These are phyloP conservation scores for Anastrepha obliqua DNA, from an alignment of 1,140 invertebrate genomes.

Conservation along the genomic window DNA sequence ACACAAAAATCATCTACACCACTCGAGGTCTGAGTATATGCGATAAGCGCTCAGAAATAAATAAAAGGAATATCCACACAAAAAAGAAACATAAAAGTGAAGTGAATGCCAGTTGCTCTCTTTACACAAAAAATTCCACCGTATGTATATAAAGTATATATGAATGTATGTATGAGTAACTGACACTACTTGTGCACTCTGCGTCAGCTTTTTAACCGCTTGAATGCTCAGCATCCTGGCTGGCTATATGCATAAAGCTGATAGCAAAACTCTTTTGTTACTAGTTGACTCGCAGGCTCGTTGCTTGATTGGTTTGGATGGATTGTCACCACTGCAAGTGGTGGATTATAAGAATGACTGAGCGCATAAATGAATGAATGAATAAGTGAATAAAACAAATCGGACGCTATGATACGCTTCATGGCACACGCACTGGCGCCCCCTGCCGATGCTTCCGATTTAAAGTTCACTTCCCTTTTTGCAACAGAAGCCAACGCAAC, in stretches of 20 bases:
- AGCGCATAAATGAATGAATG: not conserved
- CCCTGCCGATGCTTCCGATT: not conserved
- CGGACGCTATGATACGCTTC: not conserved
- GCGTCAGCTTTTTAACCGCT: conserved; percentile 32
- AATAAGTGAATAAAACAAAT: not conserved
- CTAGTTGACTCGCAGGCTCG: not conserved
- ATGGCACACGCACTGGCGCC: not conserved
- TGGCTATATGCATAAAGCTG: not conserved
- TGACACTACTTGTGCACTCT: not conserved
- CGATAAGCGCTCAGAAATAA: conserved; percentile 15
- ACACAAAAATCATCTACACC: not conserved
- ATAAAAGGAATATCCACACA: not conserved
- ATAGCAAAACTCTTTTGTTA: conserved; percentile 2
- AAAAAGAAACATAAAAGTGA: not conserved
- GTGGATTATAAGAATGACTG: not conserved
- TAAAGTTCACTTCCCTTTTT: not conserved
- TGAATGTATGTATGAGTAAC: not conserved
- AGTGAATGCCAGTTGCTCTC: not conserved
- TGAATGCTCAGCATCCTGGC: conserved; percentile 1
- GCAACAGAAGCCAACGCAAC: not conserved
- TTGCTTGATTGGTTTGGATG: conserved; percentile 1
- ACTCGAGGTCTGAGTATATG: not conserved
- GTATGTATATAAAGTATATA: not conserved
- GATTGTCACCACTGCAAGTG: not conserved
- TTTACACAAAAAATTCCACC: not conserved